Conservation (phyloP, 2,113 vertebrate species). For the Xerus inauris region DNA sequence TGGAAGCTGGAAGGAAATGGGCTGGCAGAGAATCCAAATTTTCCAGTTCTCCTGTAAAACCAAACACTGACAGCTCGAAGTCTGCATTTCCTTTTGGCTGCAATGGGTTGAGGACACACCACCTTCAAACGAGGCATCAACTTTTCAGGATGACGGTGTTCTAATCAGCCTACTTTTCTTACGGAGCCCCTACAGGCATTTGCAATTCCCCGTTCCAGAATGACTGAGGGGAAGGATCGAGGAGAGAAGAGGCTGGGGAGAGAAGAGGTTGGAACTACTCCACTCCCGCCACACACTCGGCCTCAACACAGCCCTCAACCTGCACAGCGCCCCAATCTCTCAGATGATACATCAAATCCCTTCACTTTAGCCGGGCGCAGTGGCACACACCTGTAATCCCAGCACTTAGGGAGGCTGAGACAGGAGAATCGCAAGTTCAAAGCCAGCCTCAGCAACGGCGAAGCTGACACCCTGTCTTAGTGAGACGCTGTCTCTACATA, state of each 20-base stretch:
- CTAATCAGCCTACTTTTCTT: neutral
- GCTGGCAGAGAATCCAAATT: neutral
- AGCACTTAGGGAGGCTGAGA: too few species aligned
- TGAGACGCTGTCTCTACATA: too few species aligned
- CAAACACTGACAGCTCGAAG: neutral
- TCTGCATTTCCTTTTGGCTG: neutral
- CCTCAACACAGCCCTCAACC: neutral
- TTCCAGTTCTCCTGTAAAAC: slow-evolving; percentile 11
- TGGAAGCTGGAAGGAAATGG: neutral
- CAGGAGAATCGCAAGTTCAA: too few species aligned
- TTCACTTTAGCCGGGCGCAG: too few species aligned
- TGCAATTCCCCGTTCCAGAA: neutral
- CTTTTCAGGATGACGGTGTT: neutral
- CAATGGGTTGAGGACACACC: too few species aligned
- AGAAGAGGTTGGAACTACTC: neutral
- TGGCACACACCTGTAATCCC: too few species aligned
- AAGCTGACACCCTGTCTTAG: too few species aligned
- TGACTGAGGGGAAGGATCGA: neutral
- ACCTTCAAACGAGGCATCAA: neutral
- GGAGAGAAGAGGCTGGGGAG: neutral
- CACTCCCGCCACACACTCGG: neutral
- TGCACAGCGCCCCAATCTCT: neutral
- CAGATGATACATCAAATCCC: neutral
- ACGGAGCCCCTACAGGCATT: too few species aligned
- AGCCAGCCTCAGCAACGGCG: too few species aligned